phyloP scores from a whole-genome alignment of 2,797 vertebrate species.

The Pipistrellus kuhlii region DNA sequence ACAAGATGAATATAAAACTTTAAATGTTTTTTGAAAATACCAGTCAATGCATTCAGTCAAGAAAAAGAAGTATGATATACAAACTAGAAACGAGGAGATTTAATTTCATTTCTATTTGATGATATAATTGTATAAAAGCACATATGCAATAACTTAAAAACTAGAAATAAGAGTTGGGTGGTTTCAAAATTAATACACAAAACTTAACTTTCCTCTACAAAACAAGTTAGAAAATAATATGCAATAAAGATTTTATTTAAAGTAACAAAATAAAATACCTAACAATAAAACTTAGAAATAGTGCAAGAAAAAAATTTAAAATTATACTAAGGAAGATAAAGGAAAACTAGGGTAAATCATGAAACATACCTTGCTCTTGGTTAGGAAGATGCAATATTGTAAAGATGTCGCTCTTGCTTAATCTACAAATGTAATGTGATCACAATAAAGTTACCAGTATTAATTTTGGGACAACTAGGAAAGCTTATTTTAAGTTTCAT shows the following conservation, averaged over 20 bases:
- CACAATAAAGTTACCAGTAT: constrained; percentile 21
- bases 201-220: not conserved
- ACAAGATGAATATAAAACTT: not conserved
- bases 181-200: not conserved
- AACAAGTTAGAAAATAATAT: constrained; percentile 15
- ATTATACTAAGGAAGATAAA: not conserved
- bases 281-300: not conserved
- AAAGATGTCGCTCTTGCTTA: not conserved
- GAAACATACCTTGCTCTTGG: not conserved
- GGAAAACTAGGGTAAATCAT: not conserved
- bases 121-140: not conserved
- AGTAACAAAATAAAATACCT: not conserved
- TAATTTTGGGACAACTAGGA: not conserved
- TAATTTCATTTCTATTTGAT: not conserved
- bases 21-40: not conserved
- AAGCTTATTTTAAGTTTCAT: constrained; percentile 22
- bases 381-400: not conserved
- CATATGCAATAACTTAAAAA: not conserved
- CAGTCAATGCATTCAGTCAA: not conserved
- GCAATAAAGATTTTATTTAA: not conserved
- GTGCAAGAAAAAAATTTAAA: not conserved
- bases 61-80: not conserved
- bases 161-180: not conserved
- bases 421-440: constrained; percentile 32
- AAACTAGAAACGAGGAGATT: not conserved